A percentile compares a stretch with the other conserved stretches of the same genome.
Conservation (phyloP, 2,888 invertebrate species). For the Cheilosia impressa region DNA sequence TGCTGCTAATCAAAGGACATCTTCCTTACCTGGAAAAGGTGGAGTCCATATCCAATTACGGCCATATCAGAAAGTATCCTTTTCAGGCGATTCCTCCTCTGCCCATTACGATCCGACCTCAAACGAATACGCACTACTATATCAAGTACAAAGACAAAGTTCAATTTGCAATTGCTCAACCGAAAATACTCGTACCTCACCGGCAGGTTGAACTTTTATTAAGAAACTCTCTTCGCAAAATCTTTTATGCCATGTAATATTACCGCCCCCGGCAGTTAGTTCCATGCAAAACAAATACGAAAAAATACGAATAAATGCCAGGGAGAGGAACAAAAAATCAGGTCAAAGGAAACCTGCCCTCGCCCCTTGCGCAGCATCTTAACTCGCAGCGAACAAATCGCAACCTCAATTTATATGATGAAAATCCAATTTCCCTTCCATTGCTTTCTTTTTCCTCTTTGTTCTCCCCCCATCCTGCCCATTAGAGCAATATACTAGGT, state of each 20-base stretch:
- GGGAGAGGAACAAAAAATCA: neutral
- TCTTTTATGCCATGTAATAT: conserved; percentile 27
- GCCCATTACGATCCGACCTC: neutral
- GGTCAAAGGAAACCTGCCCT: conserved; percentile 5
- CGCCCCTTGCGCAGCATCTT: neutral
- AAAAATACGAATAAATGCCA: too few relatives aligned
- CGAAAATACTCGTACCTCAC: conserved; percentile 38
- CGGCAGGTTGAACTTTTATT: conserved; percentile 38
- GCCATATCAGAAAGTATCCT: too few relatives aligned
- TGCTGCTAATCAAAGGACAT: too few relatives aligned
- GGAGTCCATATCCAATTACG: too few relatives aligned
- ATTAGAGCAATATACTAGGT: neutral
- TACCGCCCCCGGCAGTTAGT: conserved; percentile 15
- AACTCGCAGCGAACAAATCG: conserved; percentile 7
- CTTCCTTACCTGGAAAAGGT: too few relatives aligned
- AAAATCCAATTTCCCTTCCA: conserved; percentile 60
- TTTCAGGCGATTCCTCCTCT: too few relatives aligned
- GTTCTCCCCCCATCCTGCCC: neutral
- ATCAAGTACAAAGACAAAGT: neutral
- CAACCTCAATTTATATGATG: conserved; percentile 56
- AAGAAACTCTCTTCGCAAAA: conserved; percentile 26
- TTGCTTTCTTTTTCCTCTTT: neutral
- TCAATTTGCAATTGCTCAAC: neutral
- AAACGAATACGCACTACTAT: neutral
- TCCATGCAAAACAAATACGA: too few relatives aligned